Percentiles rank a stretch among this genome's conserved stretches.
These are phyloP conservation scores for Cettia cetti DNA, from an alignment of 2,113 vertebrate species.

Conservation along the genomic window DNA sequence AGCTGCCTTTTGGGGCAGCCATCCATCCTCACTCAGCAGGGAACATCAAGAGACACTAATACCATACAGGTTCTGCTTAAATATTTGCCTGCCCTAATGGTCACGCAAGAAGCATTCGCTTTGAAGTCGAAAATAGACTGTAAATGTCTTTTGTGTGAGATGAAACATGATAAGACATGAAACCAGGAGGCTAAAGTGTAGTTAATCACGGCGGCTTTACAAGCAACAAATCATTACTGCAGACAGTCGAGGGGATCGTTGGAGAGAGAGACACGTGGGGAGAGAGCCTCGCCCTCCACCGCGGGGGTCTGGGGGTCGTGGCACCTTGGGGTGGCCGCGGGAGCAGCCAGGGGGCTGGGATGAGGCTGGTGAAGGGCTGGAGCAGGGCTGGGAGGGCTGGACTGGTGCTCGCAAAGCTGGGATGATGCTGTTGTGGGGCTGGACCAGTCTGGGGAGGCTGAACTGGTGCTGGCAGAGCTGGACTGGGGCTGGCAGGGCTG, in stretches of 20 bases:
- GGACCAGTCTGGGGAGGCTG: neutral
- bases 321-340: fast-evolving
- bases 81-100: constrained; percentile 58
- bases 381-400: neutral
- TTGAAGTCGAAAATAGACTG: constrained; percentile 67
- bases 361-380: neutral
- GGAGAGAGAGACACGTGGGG: neutral
- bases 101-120: constrained; percentile 59
- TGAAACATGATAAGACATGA: constrained; percentile 70
- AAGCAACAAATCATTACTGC: constrained; percentile 49
- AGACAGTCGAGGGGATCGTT: neutral
- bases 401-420: fast-evolving
- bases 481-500: fast-evolving
- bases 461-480: neutral
- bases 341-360: fast-evolving
- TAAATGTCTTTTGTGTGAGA: constrained; percentile 62
- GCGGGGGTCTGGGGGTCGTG: fast-evolving
- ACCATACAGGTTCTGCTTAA: constrained; percentile 63
- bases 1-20: constrained; percentile 48
- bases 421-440: no score
- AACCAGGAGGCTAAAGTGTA: constrained; percentile 58
- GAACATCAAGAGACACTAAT: constrained; percentile 47
- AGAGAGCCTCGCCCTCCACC: neutral
- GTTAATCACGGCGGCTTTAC: constrained; percentile 56
- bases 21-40: constrained; percentile 59